phyloP scores from a whole-genome alignment of 1,140 invertebrate genomes.

The Contarinia nasturtii region DNA sequence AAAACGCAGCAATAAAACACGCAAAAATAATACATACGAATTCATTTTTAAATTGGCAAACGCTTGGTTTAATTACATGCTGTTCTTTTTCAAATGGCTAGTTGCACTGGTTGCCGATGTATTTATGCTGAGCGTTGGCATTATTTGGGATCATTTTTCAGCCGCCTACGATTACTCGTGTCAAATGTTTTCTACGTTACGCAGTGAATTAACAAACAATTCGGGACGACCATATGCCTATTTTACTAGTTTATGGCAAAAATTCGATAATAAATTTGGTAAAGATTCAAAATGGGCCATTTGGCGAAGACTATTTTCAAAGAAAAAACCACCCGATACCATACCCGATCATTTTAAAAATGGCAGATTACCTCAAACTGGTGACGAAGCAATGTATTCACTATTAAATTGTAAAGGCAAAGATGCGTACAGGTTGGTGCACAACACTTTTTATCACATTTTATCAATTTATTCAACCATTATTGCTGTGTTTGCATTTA shows the following conservation, averaged over 20 bases:
- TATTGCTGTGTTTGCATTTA: too few species aligned
- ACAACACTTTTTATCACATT: not conserved
- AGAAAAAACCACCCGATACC: slow-evolving; percentile 15
- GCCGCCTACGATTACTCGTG: slow-evolving; percentile 12
- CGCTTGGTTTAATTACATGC: slow-evolving; percentile 41
- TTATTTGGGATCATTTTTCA: slow-evolving; percentile 36
- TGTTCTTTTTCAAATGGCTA: slow-evolving; percentile 52
- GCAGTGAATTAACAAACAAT: slow-evolving; percentile 19
- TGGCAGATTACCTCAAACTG: slow-evolving; percentile 57
- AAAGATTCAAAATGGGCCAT: slow-evolving; percentile 21
- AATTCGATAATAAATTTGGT: slow-evolving; percentile 17
- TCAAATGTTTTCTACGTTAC: slow-evolving; percentile 12
- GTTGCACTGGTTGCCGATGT: slow-evolving; percentile 58
- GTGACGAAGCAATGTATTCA: slow-evolving; percentile 86
- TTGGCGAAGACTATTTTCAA: slow-evolving; percentile 17
- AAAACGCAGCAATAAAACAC: not conserved
- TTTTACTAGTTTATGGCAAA: slow-evolving; percentile 18
- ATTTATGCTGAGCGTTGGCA: slow-evolving; percentile 50
- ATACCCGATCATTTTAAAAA: slow-evolving; percentile 14
- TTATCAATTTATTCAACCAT: slow-evolving; percentile 3
- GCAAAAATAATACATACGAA: slow-evolving; percentile 14
- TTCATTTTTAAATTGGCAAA: slow-evolving; percentile 16
- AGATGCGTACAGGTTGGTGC: slow-evolving; percentile 69
- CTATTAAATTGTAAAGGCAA: slow-evolving; percentile 83
- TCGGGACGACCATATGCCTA: slow-evolving; percentile 20